phyloP scores from a whole-genome alignment of 2,888 invertebrate genomes.

The Leptinotarsa peninsularis region DNA sequence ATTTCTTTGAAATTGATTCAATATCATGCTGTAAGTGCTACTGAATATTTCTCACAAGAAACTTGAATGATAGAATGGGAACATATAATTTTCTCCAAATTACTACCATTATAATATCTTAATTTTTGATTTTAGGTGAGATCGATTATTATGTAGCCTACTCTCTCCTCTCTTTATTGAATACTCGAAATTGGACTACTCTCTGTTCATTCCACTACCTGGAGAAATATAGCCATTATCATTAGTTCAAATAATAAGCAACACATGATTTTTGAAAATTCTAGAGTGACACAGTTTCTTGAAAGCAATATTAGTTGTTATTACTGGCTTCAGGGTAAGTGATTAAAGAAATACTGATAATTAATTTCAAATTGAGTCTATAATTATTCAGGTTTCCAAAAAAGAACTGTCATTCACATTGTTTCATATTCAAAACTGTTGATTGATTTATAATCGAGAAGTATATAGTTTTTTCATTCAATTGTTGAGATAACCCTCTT shows the following conservation, averaged over 20 bases:
- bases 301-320: not conserved
- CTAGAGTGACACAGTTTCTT: not conserved
- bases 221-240: not conserved
- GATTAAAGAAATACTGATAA: no score
- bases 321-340: no score
- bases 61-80: constrained; percentile 4
- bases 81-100: constrained; percentile 6
- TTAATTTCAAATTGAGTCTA: no score
- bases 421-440: no score
- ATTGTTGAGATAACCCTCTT: no score
- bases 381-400: no score
- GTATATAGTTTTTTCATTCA: no score
- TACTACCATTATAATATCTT: constrained; percentile 1
- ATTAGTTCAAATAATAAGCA: no score
- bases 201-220: no score
- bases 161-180: constrained; percentile 2
- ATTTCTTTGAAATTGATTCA: not conserved
- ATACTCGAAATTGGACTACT: not conserved
- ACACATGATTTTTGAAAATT: not conserved
- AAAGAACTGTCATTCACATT: no score
- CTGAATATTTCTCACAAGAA: not conserved
- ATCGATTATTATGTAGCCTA: constrained; percentile 10
- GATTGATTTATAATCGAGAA: no score
- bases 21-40: not conserved
- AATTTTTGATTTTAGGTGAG: not conserved